Evolutionary conservation across 1,140 invertebrate genomes (phyloP).

Genomic region (Drosophila kepulauana): DNA sequence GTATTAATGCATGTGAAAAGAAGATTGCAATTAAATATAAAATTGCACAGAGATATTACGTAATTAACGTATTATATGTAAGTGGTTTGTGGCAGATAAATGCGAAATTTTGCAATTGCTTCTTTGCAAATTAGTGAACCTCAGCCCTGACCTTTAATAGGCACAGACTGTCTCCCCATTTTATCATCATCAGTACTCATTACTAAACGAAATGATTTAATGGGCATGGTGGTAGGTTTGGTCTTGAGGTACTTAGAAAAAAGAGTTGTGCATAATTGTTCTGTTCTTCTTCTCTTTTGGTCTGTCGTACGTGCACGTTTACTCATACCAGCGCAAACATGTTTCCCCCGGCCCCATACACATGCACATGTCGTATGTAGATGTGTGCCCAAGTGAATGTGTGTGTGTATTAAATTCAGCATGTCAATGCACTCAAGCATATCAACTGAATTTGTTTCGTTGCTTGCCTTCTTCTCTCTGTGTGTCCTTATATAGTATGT

Average conservation of each 20-base stretch:
- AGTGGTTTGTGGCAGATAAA: constrained; percentile 1
- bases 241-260: constrained; percentile 20
- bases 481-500: constrained; percentile 27
- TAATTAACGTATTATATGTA: not conserved
- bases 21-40: not conserved
- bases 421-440: constrained; percentile 51
- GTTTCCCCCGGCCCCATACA: not conserved
- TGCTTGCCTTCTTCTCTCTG: constrained; percentile 37
- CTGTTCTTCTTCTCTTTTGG: constrained; percentile 19
- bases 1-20: too few species aligned
- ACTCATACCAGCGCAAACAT: constrained; percentile 4
- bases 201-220: constrained; percentile 22
- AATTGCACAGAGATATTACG: not conserved
- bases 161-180: not conserved
- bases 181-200: constrained; percentile 16
- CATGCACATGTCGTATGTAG: constrained; percentile 1
- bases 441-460: constrained; percentile 53
- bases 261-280: constrained; percentile 23
- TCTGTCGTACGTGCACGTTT: constrained; percentile 8
- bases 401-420: constrained; percentile 34
- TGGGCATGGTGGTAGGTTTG: constrained; percentile 12
- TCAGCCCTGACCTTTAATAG: constrained; percentile 29
- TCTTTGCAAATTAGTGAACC: not conserved
- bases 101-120: constrained; percentile 6
- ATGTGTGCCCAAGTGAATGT: constrained; percentile 6